Percentiles rank a stretch among this genome's conserved stretches.
phyloP scores from a whole-genome alignment of 2,888 invertebrate genomes.

The Ptilodon capucinus region DNA sequence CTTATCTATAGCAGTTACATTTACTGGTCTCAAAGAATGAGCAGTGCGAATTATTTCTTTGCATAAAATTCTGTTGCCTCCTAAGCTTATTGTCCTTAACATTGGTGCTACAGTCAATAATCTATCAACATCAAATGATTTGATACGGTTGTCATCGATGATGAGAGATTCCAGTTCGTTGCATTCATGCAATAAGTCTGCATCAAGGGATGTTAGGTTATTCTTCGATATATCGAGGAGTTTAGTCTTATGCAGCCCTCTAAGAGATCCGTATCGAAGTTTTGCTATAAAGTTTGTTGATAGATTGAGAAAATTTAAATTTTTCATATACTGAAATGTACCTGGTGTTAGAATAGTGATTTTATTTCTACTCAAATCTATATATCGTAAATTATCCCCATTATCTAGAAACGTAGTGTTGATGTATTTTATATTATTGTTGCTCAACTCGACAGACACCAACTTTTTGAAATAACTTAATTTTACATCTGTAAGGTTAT shows the following conservation, averaged over 20 bases:
- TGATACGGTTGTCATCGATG: slow-evolving; percentile 66
- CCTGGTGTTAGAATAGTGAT: slow-evolving; percentile 58
- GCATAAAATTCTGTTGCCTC: slow-evolving; percentile 68
- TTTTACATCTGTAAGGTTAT: slow-evolving; percentile 52
- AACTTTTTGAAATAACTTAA: slow-evolving; percentile 54
- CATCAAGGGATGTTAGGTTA: slow-evolving; percentile 53
- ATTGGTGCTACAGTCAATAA: slow-evolving; percentile 52
- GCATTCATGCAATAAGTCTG: slow-evolving; percentile 69
- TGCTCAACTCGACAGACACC: slow-evolving; percentile 52
- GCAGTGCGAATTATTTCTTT: slow-evolving; percentile 57
- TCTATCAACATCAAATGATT: slow-evolving; percentile 58
- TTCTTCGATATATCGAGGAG: slow-evolving; percentile 65
- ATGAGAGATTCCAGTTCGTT: slow-evolving; percentile 54
- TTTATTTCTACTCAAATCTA: slow-evolving; percentile 62
- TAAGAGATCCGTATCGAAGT: slow-evolving; percentile 63
- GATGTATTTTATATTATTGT: slow-evolving; percentile 48
- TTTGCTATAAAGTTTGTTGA: slow-evolving; percentile 56
- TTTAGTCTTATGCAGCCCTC: slow-evolving; percentile 60
- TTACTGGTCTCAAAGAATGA: slow-evolving; percentile 38
- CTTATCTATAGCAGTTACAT: slow-evolving; percentile 67
- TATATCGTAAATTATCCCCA: slow-evolving; percentile 49
- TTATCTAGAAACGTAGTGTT: slow-evolving; percentile 51
- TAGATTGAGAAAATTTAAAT: slow-evolving; percentile 59
- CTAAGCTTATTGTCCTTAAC: slow-evolving; percentile 58
- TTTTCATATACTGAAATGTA: slow-evolving; percentile 58